A percentile compares a stretch with the other conserved stretches of the same genome.
phyloP scores from a whole-genome alignment of 1,140 invertebrate species.

The Papilio polytes region DNA sequence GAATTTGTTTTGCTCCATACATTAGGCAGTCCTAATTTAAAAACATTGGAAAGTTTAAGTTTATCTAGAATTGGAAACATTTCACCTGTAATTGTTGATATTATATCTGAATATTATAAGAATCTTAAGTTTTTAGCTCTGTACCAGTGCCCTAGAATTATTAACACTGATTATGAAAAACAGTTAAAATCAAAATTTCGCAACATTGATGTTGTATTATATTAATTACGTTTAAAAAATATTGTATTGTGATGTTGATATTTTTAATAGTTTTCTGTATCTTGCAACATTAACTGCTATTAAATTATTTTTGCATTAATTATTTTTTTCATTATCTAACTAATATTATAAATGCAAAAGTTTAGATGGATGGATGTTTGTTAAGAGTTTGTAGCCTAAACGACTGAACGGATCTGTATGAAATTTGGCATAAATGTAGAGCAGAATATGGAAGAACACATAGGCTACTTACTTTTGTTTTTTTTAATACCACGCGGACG shows the following conservation, averaged over 20 bases:
- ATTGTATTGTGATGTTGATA: neutral
- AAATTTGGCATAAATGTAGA: no score
- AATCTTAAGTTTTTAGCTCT: constrained; percentile 76
- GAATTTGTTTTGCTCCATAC: constrained; percentile 64
- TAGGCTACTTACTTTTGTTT: no score
- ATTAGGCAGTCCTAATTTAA: constrained; percentile 59
- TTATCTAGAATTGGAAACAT: constrained; percentile 76
- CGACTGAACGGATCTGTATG: no score
- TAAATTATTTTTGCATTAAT: neutral
- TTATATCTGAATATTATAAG: constrained; percentile 77
- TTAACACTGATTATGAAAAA: constrained; percentile 76
- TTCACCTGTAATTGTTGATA: constrained; percentile 66
- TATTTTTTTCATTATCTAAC: no score
- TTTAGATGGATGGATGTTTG: no score
- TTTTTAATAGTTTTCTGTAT: neutral
- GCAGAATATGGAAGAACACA: no score
- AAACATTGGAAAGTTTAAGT: constrained; percentile 70
- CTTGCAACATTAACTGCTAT: neutral
- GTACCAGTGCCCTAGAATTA: constrained; percentile 76
- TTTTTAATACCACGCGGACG: no score
- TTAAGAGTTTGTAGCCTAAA: no score
- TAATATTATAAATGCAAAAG: no score
- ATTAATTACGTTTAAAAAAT: constrained; percentile 45
- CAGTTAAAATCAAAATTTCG: constrained; percentile 76
- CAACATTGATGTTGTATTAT: constrained; percentile 77